Base-by-base conservation (phyloP, 2,888 invertebrate species). In the Caenorhabditis japonica region DNA sequence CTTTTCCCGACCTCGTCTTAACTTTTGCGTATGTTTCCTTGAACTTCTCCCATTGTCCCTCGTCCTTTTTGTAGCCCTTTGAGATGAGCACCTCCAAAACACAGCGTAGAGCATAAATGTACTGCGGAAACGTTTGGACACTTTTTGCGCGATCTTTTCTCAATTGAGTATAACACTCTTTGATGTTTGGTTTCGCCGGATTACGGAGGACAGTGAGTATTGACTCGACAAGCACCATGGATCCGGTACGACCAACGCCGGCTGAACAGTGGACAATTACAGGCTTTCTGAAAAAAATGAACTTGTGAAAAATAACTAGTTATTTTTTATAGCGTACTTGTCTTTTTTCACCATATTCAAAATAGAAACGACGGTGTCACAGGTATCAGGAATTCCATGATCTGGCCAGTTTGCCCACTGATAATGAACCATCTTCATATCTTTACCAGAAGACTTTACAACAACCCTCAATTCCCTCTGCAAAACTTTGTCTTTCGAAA, bases 181-280 rank as follows among this genome's bases (percentile, higher is more conserved):
- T 52, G 3, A 46, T 46, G 25, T 60, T 52, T 8, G 36, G 46
- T 17, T 33, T 39, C 17, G 51, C 58, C 13, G 62, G 62, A 33
- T 38, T 34, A 13, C 61, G 61, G 10, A 71, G 51, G 4, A 56
- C 21, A 3, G 51, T 41, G 15, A 71, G 61, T 8, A 71, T n/a
- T 7, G 70, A 71, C 46, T 71, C 70, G 33, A 58, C 30, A 12
- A 71, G 38, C 12, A 52, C 61, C 25, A 71, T 38, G 8, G 70
- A 62, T 12, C 70, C 70, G n/a, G 70, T 62, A 1, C 70, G 56
- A 4, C 70, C 70, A 38, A 71, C 56, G 8, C 70, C 70, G 1
- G 70, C 70, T 1, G 70, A 71, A 25, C 70, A 71, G 33, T 71
- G 70, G 21, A 58, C 44, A n/a, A 62, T 30, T 0, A 60, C 47